These are phyloP conservation scores for Chauna torquata DNA, from an alignment of 2,113 vertebrate genomes.

Conservation along the genomic window DNA sequence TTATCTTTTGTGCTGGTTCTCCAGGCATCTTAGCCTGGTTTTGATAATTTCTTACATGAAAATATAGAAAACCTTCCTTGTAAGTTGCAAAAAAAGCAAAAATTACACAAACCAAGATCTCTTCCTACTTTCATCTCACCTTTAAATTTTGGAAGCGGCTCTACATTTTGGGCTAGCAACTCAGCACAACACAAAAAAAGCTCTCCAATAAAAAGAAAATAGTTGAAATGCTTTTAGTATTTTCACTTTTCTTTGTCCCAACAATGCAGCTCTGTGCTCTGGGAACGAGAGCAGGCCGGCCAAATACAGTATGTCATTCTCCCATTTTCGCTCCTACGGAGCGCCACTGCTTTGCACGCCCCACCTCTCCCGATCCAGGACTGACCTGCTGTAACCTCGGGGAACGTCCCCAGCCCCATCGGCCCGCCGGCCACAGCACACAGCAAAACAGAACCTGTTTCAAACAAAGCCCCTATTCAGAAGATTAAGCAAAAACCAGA, in stretches of 20 bases:
- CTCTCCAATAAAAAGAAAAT: conserved; percentile 17
- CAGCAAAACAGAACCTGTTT: not conserved
- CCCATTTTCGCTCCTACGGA: not conserved
- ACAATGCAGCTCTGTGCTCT: conserved; percentile 64
- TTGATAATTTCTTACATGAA: not conserved
- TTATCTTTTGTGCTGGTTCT: not conserved
- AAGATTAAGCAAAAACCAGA: not conserved
- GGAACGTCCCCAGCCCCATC: not conserved
- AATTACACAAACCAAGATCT: not conserved
- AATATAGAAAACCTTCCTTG: not conserved
- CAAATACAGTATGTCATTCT: not conserved
- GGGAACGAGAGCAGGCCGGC: not conserved
- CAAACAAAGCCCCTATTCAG: not conserved
- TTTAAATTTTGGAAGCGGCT: not conserved
- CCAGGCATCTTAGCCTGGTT: not conserved
- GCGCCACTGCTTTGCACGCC: not conserved
- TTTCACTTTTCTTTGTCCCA: conserved; percentile 30
- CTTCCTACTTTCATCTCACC: not conserved
- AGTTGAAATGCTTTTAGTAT: conserved; percentile 50
- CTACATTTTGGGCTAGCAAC: not conserved
- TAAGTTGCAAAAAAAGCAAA: not conserved
- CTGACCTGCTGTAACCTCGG: conserved; percentile 9
- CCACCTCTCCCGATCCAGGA: not conserved
- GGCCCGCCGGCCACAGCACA: not conserved
- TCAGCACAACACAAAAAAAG: not conserved